A percentile compares a stretch with the other conserved stretches of the same genome.
Conservation (phyloP, 2,113 vertebrate species). For the Daphoenositta chrysoptera region DNA sequence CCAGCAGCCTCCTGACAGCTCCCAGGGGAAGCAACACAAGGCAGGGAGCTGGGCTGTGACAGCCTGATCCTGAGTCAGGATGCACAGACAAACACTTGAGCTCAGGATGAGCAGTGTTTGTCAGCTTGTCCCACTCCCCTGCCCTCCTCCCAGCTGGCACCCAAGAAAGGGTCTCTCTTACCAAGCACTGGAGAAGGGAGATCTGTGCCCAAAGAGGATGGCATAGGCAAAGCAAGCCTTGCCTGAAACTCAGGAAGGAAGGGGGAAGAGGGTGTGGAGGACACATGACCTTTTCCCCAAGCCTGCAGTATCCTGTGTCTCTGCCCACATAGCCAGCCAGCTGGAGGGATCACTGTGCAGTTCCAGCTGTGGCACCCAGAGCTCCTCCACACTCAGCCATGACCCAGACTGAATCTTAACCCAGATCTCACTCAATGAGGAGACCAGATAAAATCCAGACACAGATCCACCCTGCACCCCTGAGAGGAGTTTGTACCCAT, state of each 20-base stretch:
- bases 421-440: neutral
- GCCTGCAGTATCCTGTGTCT: neutral
- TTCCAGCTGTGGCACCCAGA: neutral
- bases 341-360: neutral
- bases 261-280: too few relatives aligned
- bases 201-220: neutral
- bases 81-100: neutral
- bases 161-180: neutral
- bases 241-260: neutral
- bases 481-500: neutral
- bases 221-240: neutral
- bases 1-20: slow-evolving; percentile 23
- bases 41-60: neutral
- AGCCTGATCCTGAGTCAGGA: neutral
- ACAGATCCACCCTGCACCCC: neutral
- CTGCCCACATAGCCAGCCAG: accelerated
- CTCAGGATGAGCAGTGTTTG: neutral
- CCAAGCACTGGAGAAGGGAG: neutral
- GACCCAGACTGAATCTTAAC: neutral
- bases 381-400: neutral
- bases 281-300: neutral
- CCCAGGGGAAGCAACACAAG: neutral
- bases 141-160: neutral
- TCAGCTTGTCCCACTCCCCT: neutral
- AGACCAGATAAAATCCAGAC: neutral